These are phyloP conservation scores for Epinephelus fuscoguttatus DNA, from an alignment of 2,113 vertebrate species.

Conservation along the genomic window DNA sequence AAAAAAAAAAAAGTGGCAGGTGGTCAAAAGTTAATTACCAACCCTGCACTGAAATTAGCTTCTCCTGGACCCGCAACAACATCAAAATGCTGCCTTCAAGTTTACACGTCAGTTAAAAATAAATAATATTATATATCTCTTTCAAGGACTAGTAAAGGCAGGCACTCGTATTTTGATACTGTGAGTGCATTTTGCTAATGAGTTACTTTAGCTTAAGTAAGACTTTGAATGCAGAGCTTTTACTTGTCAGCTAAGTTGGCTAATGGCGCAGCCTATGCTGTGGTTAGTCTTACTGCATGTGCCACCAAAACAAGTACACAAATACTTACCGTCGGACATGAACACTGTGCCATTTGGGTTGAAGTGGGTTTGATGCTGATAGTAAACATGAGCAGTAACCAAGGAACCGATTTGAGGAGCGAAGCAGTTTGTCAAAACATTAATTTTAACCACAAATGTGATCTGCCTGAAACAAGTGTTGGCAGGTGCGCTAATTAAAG, in stretches of 20 bases:
- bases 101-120: not conserved
- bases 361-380: not conserved
- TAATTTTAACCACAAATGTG: no score
- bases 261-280: no score
- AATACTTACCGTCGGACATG: not conserved
- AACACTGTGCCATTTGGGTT: not conserved
- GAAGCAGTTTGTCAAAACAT: no score
- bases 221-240: no score
- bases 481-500: not conserved
- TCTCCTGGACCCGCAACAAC: no score
- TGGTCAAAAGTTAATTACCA: no score
- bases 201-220: not conserved
- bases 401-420: not conserved
- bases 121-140: not conserved
- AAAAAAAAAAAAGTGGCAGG: no score
- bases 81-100: not conserved
- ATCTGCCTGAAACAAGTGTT: no score
- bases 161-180: not conserved
- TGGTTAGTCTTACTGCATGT: not conserved
- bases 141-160: not conserved
- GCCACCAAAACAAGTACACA: not conserved
- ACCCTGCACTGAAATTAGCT: not conserved
- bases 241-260: no score
- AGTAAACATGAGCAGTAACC: no score
- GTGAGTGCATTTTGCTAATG: not conserved